Evolutionary conservation across 1,140 invertebrate genomes (phyloP).

Genomic region (Drosophila micromelanica): DNA sequence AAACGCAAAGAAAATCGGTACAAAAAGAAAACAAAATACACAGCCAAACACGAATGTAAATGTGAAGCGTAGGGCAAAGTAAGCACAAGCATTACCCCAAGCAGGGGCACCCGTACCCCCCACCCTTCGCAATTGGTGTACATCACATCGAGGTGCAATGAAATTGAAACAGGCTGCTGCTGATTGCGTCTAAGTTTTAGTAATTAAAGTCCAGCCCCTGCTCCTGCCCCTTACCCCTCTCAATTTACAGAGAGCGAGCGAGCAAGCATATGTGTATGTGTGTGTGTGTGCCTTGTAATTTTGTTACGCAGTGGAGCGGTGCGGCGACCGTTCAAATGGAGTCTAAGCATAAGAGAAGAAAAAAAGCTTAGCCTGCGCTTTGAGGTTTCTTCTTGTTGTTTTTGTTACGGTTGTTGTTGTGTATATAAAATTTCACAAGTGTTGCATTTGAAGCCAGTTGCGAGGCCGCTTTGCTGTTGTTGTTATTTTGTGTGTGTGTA

Average conservation of each 20-base stretch:
- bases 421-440: conserved; percentile 60
- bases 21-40: conserved; percentile 68
- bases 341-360: conserved; percentile 57
- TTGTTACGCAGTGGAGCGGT: conserved; percentile 76
- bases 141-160: conserved; percentile 32
- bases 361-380: conserved; percentile 66
- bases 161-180: conserved; percentile 42
- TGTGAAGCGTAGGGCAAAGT: conserved; percentile 66
- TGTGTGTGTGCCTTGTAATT: conserved; percentile 62
- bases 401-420: conserved; percentile 30
- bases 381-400: conserved; percentile 39
- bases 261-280: conserved; percentile 16
- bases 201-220: conserved; percentile 61
- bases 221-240: conserved; percentile 1
- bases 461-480: conserved; percentile 23
- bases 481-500: conserved; percentile 29
- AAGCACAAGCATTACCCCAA: conserved; percentile 62
- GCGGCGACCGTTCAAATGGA: conserved; percentile 64
- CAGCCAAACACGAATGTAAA: conserved; percentile 69
- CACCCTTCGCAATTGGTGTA: conserved; percentile 20
- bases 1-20: conserved; percentile 61
- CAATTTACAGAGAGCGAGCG: conserved; percentile 11
- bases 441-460: conserved; percentile 57
- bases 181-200: conserved; percentile 41
- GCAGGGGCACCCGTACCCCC: conserved; percentile 5